Percentiles rank a stretch among this genome's conserved stretches.
Evolutionary conservation across 1,140 invertebrate genomes (phyloP).

Genomic region (Phymorhynchus buccinoides): DNA sequence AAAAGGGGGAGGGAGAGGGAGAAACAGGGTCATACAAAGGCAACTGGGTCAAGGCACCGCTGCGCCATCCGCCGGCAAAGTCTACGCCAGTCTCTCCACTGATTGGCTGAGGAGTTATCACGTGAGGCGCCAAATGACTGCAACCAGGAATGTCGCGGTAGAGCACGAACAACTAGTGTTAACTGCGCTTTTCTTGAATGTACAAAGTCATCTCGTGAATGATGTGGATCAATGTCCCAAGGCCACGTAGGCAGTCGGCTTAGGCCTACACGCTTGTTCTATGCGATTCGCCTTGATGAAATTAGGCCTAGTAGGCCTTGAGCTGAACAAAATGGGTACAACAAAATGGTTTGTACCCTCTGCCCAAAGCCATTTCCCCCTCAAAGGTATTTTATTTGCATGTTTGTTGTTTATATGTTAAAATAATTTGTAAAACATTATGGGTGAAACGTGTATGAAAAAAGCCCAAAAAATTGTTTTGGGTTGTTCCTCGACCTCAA

Average conservation of each 20-base stretch:
- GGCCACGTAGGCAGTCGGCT: neutral
- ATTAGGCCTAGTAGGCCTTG: too few species aligned
- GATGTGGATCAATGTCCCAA: conserved; percentile 7
- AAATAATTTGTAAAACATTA: too few species aligned
- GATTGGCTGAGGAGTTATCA: neutral
- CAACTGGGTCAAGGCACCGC: conserved; percentile 23
- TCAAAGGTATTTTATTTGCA: too few species aligned
- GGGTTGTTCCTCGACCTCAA: too few species aligned
- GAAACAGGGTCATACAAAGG: conserved; percentile 17
- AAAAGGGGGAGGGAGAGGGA: neutral
- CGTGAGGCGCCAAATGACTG: conserved; percentile 9
- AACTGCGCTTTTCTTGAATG: neutral
- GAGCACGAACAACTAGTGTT: neutral
- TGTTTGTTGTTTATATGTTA: too few species aligned
- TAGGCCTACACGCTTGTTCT: too few species aligned
- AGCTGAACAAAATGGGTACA: too few species aligned
- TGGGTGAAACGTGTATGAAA: too few species aligned
- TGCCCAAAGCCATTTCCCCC: too few species aligned
- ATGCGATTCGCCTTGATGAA: too few species aligned
- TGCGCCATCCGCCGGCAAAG: conserved; percentile 5
- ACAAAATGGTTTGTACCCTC: too few species aligned
- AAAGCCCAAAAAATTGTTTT: too few species aligned
- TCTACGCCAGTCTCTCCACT: conserved; percentile 5
- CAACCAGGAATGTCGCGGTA: neutral
- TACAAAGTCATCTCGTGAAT: neutral